phyloP scores from a whole-genome alignment of 2,888 invertebrate species.

The Quadroppia sp. region DNA sequence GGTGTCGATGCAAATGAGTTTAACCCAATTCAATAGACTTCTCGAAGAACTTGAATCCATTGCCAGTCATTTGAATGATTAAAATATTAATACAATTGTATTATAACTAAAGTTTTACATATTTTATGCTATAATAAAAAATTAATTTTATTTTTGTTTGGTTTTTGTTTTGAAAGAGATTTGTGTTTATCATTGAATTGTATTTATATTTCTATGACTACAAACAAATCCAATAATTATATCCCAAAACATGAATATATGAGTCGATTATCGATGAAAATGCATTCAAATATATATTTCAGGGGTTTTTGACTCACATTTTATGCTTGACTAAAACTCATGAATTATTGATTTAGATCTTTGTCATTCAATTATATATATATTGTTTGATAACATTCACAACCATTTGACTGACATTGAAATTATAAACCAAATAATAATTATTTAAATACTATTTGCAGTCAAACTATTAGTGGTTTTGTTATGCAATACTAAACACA shows the following conservation, averaged over 20 bases:
- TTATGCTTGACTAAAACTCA: neutral
- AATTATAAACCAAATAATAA: neutral
- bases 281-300: neutral
- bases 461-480: too few relatives aligned
- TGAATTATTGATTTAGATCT: neutral
- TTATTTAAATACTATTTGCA: too few relatives aligned
- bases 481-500: too few relatives aligned
- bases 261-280: too few relatives aligned
- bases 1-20: neutral
- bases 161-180: neutral
- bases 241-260: too few relatives aligned
- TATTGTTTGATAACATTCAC: neutral
- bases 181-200: neutral
- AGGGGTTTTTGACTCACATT: neutral
- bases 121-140: neutral
- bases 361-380: neutral
- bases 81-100: neutral
- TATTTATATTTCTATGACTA: conserved; percentile 8
- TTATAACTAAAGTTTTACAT: neutral
- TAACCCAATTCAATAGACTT: conserved; percentile 22
- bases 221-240: too few relatives aligned
- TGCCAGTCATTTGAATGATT: conserved; percentile 6
- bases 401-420: neutral
- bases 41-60: conserved; percentile 24
- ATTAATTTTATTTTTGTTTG: neutral